phyloP scores from a whole-genome alignment of 2,113 vertebrate species.

The Polyodon spathula region DNA sequence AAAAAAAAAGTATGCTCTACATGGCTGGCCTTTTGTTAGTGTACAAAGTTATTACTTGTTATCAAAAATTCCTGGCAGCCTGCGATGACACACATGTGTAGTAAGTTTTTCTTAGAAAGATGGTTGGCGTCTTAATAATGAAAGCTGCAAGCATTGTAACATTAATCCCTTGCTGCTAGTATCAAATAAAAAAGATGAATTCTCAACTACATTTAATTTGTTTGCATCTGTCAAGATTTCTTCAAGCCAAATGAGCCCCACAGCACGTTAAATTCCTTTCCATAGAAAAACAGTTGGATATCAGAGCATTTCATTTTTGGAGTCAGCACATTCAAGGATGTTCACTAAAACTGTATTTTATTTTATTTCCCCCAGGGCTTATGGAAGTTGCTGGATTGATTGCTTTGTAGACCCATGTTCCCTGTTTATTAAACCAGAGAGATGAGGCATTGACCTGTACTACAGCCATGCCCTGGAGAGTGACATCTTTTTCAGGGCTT shows the following conservation, averaged over 20 bases:
- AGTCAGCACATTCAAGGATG: no score
- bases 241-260: not conserved
- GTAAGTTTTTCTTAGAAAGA: not conserved
- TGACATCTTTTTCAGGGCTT: no score
- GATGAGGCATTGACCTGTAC: no score
- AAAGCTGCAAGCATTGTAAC: not conserved
- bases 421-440: no score
- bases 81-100: slow-evolving; percentile 1
- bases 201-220: not conserved
- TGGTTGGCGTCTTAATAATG: not conserved
- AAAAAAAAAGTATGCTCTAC: not conserved
- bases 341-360: no score
- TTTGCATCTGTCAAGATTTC: not conserved
- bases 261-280: not conserved
- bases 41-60: slow-evolving; percentile 4
- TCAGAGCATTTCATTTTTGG: not conserved
- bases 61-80: not conserved
- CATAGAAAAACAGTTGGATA: not conserved
- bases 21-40: not conserved
- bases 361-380: no score
- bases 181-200: slow-evolving; percentile 4
- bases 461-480: no score
- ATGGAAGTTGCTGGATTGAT: no score
- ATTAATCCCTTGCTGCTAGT: not conserved
- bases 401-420: no score